Base-by-base conservation (phyloP, 2,797 vertebrate species). In the Babyrousa celebensis region DNA sequence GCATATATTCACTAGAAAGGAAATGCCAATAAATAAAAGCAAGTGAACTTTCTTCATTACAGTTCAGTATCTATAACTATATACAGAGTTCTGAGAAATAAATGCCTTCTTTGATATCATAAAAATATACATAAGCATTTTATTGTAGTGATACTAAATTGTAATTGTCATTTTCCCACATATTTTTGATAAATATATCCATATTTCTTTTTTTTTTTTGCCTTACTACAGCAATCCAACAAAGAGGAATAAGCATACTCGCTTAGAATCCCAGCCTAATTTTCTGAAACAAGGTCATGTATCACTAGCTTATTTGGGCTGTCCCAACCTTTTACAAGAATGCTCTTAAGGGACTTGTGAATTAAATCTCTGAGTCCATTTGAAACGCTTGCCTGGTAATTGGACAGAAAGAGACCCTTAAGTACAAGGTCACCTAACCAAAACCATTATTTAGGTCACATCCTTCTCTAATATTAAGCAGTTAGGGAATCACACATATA, bases 311-410 rank as follows among this genome's bases (percentile, higher is more conserved):
- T 95, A 84, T 90, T 97, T 94, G 36, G 89, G 80, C 60, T 92
- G n/a, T 36, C 80, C 58, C 89, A 83, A 79, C 60, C 68, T 96
- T 83, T 95, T 70, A 93, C 58, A 16, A 72, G 85, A 94, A 96
- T 25, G 8, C 14, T 93, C 80, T 92, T 75, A 74, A 82, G 92
- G 86, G 58, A 94, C 92, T 96, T 93, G 58, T 94, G 78, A 93
- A 89, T 96, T 96, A 92, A 96, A 80, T 89, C 74, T 79, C 85
- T 62, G 68, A 93, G 25, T 70, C 20, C 54, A 36, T 96, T 70
- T 96, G 88, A 90, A 96, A 89, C 90, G 56, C 43, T 91, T 90
- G 11, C 54, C 71, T 93, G 63, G 18, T 97, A 98, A 96, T 78
- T 97, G 89, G 79, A 67, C 67, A 77, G 63, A 96, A 95, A 86